Percentiles rank a stretch among this genome's conserved stretches.
Conservation (phyloP, 2,113 vertebrate species). For the Apus apus region DNA sequence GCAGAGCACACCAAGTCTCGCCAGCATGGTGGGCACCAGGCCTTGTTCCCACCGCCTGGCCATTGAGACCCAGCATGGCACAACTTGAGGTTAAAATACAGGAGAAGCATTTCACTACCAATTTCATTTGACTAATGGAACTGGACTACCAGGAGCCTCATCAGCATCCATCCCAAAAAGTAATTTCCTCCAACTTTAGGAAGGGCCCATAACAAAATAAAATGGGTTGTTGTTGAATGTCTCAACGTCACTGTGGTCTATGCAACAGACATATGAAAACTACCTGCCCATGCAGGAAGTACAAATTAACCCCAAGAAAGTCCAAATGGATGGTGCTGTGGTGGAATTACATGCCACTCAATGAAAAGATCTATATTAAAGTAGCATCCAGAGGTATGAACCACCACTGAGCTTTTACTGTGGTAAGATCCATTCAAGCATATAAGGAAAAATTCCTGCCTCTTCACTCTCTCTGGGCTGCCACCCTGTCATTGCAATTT, state of each 20-base stretch:
- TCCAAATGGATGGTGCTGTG: not conserved
- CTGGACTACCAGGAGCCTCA: not conserved
- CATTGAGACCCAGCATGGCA: accelerated
- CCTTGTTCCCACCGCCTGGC: not conserved
- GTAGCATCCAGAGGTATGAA: not conserved
- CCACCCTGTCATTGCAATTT: not conserved
- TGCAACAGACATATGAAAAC: not conserved
- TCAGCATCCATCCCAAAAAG: not conserved
- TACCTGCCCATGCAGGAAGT: not conserved
- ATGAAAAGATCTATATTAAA: not conserved
- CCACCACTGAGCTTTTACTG: not conserved
- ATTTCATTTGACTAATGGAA: not conserved
- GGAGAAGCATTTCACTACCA: not conserved
- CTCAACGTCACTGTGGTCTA: not conserved
- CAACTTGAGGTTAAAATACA: not conserved
- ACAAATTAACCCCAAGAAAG: not conserved
- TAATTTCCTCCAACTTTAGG: not conserved
- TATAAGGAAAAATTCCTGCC: not conserved
- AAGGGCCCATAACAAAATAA: not conserved
- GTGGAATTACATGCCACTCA: not conserved
- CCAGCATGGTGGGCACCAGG: accelerated
- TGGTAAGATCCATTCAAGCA: not conserved
- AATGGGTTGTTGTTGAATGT: not conserved
- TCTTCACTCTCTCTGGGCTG: not conserved
- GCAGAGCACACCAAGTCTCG: accelerated